These are phyloP conservation scores for Drosophila austrosaltans DNA, from an alignment of 2,888 invertebrate genomes.

Conservation along the genomic window DNA sequence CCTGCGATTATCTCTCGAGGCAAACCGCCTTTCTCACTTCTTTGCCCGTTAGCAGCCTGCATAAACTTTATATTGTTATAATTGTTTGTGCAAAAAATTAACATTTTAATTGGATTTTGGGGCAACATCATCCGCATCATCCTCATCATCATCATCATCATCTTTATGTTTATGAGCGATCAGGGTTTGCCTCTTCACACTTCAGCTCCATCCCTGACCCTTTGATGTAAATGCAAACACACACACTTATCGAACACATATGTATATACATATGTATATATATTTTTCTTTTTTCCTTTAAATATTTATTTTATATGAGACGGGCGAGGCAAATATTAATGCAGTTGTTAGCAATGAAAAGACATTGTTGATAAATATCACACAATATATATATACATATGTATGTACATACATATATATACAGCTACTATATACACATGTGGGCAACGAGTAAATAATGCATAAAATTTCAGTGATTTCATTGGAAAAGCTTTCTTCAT, in stretches of 20 bases:
- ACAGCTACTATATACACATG: neutral
- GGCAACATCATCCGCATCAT: constrained; percentile 22
- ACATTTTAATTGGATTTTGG: constrained; percentile 69
- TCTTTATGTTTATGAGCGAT: constrained; percentile 18
- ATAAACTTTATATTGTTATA: constrained; percentile 51
- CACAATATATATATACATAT: constrained; percentile 3
- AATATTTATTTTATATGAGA: constrained; percentile 36
- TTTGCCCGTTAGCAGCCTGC: constrained; percentile 32
- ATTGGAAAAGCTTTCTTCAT: neutral
- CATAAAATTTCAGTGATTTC: constrained; percentile 1
- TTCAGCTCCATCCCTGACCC: neutral
- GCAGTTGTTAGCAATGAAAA: constrained; percentile 36
- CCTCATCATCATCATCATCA: neutral
- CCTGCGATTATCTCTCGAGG: constrained; percentile 51
- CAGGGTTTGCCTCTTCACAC: neutral
- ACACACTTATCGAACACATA: neutral
- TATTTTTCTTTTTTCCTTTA: neutral
- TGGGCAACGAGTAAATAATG: neutral
- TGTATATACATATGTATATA: neutral
- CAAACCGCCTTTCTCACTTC: neutral
- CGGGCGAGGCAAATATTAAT: constrained; percentile 42
- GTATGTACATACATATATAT: neutral
- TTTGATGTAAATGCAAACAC: neutral
- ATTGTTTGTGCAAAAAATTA: constrained; percentile 63
- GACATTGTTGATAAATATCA: constrained; percentile 11